phyloP scores from a whole-genome alignment of 2,888 invertebrate genomes.

The Napeogenes inachia region DNA sequence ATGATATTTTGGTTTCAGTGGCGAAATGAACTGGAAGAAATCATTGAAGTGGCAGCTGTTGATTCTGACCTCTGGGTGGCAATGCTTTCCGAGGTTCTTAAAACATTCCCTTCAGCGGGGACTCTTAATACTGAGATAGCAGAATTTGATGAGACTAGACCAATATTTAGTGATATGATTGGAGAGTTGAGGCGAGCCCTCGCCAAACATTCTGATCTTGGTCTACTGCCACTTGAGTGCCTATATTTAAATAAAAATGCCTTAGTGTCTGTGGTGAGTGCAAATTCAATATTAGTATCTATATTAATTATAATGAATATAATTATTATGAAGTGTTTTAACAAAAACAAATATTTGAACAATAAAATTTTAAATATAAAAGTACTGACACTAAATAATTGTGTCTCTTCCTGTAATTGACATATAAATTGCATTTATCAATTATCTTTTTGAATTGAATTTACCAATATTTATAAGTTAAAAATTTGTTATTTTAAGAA shows the following conservation, averaged over 20 bases:
- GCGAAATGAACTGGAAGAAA: conserved; percentile 94
- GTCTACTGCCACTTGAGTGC: conserved; percentile 95
- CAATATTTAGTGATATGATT: conserved; percentile 93
- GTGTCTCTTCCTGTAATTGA: too few species aligned
- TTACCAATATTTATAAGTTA: too few species aligned
- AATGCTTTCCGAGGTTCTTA: conserved; percentile 96
- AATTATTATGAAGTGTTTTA: too few species aligned
- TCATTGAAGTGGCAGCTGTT: conserved; percentile 92
- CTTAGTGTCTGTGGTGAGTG: conserved; percentile 87
- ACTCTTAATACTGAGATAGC: conserved; percentile 92
- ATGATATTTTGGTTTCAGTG: conserved; percentile 81
- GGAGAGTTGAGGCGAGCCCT: conserved; percentile 89
- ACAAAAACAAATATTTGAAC: too few species aligned
- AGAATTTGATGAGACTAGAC: conserved; percentile 92
- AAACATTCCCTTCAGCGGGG: conserved; percentile 93
- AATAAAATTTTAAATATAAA: too few species aligned
- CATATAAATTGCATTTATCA: too few species aligned
- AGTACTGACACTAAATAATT: too few species aligned
- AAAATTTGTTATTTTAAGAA: too few species aligned
- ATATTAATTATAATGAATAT: not conserved
- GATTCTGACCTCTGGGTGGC: conserved; percentile 98
- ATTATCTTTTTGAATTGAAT: too few species aligned
- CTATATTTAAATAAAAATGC: conserved; percentile 97
- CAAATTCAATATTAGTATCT: not conserved
- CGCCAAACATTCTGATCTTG: conserved; percentile 89